Conservation (phyloP, 2,888 invertebrate species). For the Oligia fasciuncula region DNA sequence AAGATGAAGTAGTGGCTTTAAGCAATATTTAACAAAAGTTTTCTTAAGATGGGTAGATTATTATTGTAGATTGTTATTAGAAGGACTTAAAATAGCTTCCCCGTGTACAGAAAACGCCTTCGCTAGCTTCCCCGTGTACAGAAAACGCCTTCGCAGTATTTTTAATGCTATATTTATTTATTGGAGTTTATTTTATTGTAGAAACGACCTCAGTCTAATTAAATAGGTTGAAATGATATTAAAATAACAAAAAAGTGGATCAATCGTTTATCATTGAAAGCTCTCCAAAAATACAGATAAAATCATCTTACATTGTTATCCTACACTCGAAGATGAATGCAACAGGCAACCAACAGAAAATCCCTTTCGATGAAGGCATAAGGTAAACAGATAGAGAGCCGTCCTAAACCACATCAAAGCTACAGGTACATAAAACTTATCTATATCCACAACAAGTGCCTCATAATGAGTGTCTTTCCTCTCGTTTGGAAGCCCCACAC, state of each 20-base stretch:
- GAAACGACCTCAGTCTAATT: background rate
- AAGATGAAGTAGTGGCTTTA: conserved; percentile 4
- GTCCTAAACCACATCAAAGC: conserved; percentile 9
- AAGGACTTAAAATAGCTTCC: background rate
- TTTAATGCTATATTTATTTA: background rate
- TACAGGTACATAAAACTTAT: conserved; percentile 54
- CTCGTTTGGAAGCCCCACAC: conserved; percentile 28
- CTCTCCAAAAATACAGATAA: background rate
- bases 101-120: background rate
- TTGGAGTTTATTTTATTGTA: background rate
- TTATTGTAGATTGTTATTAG: background rate
- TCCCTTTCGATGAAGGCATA: background rate
- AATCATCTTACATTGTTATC: background rate
- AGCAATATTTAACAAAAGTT: conserved; percentile 13
- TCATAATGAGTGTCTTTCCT: conserved; percentile 46
- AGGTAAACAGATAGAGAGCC: conserved; percentile 1
- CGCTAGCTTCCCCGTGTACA: background rate
- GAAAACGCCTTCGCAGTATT: background rate
- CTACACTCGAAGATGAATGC: background rate
- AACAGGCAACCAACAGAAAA: background rate
- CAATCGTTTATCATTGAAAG: too few relatives aligned
- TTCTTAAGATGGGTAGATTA: background rate
- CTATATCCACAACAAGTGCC: conserved; percentile 36
- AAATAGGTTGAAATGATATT: background rate
- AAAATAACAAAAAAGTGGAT: background rate